phyloP scores from a whole-genome alignment of 2,888 invertebrate species.

The Omphaloscelis lunosa region DNA sequence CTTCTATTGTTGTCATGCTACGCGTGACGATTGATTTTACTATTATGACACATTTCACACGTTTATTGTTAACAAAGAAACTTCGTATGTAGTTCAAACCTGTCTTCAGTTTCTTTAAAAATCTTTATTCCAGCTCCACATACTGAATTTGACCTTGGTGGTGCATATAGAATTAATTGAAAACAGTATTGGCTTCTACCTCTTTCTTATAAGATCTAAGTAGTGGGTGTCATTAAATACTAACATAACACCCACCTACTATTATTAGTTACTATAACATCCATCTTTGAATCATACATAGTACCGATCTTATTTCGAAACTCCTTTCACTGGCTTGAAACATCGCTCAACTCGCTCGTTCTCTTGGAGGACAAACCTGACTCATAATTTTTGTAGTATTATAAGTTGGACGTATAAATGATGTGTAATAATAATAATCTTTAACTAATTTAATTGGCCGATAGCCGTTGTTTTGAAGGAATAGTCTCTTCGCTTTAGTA shows the following conservation, averaged over 20 bases:
- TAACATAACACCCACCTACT: too few species aligned
- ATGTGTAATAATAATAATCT: not conserved
- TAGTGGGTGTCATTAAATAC: not conserved
- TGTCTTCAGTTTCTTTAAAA: slow-evolving; percentile 3
- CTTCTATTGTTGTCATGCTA: too few species aligned
- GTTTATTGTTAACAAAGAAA: not conserved
- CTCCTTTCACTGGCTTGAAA: slow-evolving; percentile 24
- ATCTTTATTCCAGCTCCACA: not conserved
- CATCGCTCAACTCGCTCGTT: not conserved
- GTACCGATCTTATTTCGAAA: slow-evolving; percentile 22
- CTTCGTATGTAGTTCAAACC: not conserved
- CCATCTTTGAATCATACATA: not conserved
- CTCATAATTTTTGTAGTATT: not conserved
- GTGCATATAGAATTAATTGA: not conserved
- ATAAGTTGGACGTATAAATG: not conserved
- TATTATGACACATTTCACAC: slow-evolving; percentile 17
- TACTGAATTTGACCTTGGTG: too few species aligned
- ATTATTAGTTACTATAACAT: not conserved
- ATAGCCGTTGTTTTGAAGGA: not conserved
- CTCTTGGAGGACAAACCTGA: slow-evolving; percentile 14
- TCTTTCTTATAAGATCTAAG: not conserved
- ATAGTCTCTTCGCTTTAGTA: not conserved
- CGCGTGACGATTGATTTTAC: not conserved
- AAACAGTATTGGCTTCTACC: not conserved
- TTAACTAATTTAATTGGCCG: not conserved